These are phyloP conservation scores for Craseonycteris thonglongyai DNA, from an alignment of 2,113 vertebrate genomes.

Conservation along the genomic window DNA sequence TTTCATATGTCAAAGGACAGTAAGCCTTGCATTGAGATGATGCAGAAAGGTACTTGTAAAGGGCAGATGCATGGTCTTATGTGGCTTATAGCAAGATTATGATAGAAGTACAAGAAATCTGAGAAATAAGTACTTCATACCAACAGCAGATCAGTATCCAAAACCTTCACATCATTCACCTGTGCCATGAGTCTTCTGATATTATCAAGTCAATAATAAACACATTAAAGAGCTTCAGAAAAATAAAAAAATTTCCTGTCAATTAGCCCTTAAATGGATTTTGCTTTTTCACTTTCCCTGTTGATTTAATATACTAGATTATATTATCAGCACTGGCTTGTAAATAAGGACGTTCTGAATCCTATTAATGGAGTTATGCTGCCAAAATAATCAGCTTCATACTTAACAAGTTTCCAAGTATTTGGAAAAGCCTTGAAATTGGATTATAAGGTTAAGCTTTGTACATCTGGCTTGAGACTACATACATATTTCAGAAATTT, in stretches of 20 bases:
- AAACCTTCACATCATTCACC: conserved; percentile 72
- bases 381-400: conserved; percentile 81
- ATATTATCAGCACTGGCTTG: conserved; percentile 78
- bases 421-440: conserved; percentile 78
- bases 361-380: conserved; percentile 80
- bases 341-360: conserved; percentile 81
- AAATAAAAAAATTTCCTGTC: conserved; percentile 75
- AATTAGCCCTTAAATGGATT: conserved; percentile 77
- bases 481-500: conserved; percentile 75
- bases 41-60: conserved; percentile 35
- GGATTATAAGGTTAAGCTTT: conserved; percentile 80
- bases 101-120: conserved; percentile 18
- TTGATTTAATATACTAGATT: conserved; percentile 83
- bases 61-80: conserved; percentile 1
- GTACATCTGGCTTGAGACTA: conserved; percentile 73
- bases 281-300: conserved; percentile 71
- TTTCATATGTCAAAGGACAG: conserved; percentile 64
- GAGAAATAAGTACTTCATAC: conserved; percentile 47
- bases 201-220: conserved; percentile 78
- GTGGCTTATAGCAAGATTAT: conserved; percentile 45
- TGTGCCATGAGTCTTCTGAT: conserved; percentile 62
- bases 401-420: conserved; percentile 79
- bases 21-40: conserved; percentile 32
- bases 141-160: conserved; percentile 31
- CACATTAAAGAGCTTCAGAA: conserved; percentile 76